Base-by-base conservation (phyloP, 2,113 vertebrate genomes). In the Zeus faber region DNA sequence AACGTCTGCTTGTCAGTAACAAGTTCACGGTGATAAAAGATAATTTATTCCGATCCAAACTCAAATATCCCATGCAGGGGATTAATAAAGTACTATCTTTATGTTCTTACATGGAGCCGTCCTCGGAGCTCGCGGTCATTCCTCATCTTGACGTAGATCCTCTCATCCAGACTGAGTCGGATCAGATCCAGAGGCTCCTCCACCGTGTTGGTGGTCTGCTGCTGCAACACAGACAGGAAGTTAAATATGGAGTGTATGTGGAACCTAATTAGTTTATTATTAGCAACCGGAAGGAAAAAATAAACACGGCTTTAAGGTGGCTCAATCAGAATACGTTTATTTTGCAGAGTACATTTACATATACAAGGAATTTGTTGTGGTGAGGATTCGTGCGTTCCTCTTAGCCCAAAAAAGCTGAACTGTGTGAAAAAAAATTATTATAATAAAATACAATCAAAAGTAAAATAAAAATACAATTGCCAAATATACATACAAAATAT, bases 101-200 rank as follows among this genome's bases (percentile, higher is more conserved):
- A 10, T 26, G 59, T 57, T 6, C 94, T 92, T 78, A 99, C 97
- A 4, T 99, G 95, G 27, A 99, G 82, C 35, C 97, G 88, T 35
- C 97, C 97, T 16, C 97, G 87, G 20, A 99, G 94, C 59, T 99
- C 97, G 63, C 97, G 72, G 84, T 99, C 97, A 3, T 98, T 99
- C 62, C 96, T 91, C 97, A 99, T 99, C 84, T 99, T 99, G 49
- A 99, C 97, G 41, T 99, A 99, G 79, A 99, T 99, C 49, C 97
- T 82, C 55, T 99, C 97, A 64, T 99, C 97, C 3, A 99, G 81
- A 85, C 97, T 99, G 57, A 99, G 92, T 39, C 97, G 81, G 86
- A 98, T 99, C 67, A 99, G 92, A 68, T 99, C 97, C 6, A 99
- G 85, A 0, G 97, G 97, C 67, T 99, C 96, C 63, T 99, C 97